Percentiles rank a stretch among this genome's conserved stretches.
phyloP scores from a whole-genome alignment of 2,113 vertebrate genomes.

The Prochilodus magdalenae region DNA sequence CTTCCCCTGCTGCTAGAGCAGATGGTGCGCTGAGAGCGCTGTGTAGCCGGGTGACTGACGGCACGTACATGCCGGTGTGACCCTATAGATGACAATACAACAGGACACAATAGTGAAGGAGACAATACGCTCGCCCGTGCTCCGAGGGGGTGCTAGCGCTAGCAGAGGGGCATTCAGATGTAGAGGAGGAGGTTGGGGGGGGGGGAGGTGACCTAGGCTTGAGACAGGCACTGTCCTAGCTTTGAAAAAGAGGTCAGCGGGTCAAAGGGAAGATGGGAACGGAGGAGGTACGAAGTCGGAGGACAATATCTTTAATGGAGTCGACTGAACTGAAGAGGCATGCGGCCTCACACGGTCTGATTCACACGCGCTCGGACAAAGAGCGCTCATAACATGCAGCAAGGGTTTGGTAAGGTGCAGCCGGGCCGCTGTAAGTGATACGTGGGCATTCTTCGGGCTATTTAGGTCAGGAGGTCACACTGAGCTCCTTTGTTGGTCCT shows the following conservation, averaged over 20 bases:
- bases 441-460: not conserved
- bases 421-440: not conserved
- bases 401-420: no score
- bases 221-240: not conserved
- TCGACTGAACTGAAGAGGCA: constrained; percentile 42
- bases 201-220: not conserved
- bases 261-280: constrained; percentile 35
- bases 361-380: constrained; percentile 30
- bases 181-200: not conserved
- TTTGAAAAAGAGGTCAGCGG: constrained; percentile 44
- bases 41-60: not conserved
- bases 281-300: constrained; percentile 34
- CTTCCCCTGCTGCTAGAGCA: constrained; percentile 9
- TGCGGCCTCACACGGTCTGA: constrained; percentile 6
- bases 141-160: not conserved
- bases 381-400: not conserved
- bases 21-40: constrained; percentile 32
- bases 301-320: constrained; percentile 64
- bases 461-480: no score
- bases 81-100: constrained; percentile 32
- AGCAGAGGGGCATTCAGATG: not conserved
- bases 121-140: constrained; percentile 10
- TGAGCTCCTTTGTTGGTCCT: no score
- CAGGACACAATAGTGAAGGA: constrained; percentile 14
- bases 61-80: constrained; percentile 9